Evolutionary conservation across 2,113 vertebrate genomes (phyloP).

Genomic region (Melanerpes aurifrons): DNA sequence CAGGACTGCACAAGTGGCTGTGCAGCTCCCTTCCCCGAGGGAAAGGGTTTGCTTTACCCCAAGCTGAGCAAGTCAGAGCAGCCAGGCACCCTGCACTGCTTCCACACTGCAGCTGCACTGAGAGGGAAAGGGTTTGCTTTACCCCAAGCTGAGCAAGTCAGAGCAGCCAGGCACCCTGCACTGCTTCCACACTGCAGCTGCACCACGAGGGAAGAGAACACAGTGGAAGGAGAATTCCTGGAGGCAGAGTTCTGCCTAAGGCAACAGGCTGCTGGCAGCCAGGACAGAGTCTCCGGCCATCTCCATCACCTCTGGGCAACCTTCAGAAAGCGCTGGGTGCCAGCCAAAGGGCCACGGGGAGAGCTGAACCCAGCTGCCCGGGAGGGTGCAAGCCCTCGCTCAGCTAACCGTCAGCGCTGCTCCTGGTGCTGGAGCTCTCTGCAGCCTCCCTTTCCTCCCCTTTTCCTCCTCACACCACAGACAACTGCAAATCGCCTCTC

Average conservation of each 20-base stretch:
- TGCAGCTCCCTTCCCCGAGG: background rate
- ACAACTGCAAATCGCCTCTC: background rate
- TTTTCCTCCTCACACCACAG: background rate
- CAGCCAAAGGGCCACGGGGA: background rate
- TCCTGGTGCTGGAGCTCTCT: background rate
- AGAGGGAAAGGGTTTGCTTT: too few species aligned
- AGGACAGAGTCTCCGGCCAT: background rate
- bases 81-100: too few species aligned
- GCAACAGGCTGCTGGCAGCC: background rate
- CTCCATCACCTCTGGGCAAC: background rate
- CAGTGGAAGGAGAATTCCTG: background rate
- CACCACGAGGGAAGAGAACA: background rate
- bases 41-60: background rate
- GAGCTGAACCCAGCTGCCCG: background rate
- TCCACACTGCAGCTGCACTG: too few species aligned
- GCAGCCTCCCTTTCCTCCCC: background rate
- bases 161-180: background rate
- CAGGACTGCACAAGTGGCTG: background rate
- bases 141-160: background rate
- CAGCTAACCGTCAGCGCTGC: rapidly evolving
- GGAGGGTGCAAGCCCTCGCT: rapidly evolving
- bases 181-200: background rate
- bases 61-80: too few species aligned
- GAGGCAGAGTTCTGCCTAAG: background rate
- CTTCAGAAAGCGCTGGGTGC: background rate